These are phyloP conservation scores for Diphyllodes magnificus DNA, from an alignment of 2,113 vertebrate genomes.

Conservation along the genomic window DNA sequence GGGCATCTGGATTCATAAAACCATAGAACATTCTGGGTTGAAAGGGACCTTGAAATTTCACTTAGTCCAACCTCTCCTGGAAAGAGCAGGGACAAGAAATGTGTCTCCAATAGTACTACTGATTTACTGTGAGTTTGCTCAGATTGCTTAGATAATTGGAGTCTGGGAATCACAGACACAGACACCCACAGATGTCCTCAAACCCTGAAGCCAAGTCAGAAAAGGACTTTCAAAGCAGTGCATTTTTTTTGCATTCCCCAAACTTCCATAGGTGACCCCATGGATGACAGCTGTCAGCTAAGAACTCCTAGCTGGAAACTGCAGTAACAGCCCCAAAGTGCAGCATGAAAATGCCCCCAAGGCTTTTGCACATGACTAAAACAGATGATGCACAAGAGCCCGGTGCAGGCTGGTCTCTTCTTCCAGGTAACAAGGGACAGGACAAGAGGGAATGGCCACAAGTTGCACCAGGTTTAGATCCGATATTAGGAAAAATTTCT, in stretches of 20 bases:
- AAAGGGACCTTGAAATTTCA: background rate
- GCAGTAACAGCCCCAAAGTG: background rate
- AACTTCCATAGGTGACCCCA: background rate
- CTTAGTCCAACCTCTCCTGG: background rate
- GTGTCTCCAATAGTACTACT: background rate
- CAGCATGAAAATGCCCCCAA: background rate
- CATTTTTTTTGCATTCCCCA: background rate
- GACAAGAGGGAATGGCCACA: background rate
- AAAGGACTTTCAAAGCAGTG: background rate
- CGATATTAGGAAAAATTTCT: background rate
- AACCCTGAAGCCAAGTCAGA: background rate
- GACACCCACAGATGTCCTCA: background rate
- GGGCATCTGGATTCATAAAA: background rate
- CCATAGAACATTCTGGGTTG: background rate
- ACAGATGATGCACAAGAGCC: background rate
- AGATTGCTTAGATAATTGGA: background rate
- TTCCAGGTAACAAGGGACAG: background rate
- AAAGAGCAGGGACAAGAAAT: background rate
- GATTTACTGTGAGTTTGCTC: background rate
- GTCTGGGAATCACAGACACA: background rate
- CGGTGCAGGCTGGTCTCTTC: rapidly evolving
- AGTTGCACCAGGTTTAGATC: background rate
- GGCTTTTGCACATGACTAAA: background rate
- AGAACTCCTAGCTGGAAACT: background rate
- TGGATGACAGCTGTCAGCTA: background rate